These are phyloP conservation scores for Spatulosminthurus flaviceps DNA, from an alignment of 2,888 invertebrate species.

Conservation along the genomic window DNA sequence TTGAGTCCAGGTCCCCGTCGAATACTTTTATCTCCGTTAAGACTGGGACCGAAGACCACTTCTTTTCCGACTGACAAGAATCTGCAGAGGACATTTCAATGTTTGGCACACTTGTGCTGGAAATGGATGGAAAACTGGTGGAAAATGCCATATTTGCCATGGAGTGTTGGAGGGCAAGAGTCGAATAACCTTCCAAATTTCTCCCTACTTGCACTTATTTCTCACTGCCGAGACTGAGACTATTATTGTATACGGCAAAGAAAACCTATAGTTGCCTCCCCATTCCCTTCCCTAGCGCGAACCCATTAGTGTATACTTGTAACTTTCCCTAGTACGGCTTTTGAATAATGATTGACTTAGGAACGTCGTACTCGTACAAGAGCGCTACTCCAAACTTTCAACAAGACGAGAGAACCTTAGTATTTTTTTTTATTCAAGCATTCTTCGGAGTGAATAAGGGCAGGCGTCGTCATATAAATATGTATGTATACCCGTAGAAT, in stretches of 20 bases:
- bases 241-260: conserved; percentile 24
- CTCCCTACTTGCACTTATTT: conserved; percentile 4
- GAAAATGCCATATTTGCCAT: conserved; percentile 32
- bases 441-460: neutral
- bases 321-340: neutral
- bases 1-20: neutral
- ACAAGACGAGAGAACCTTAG: neutral
- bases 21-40: neutral
- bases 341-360: neutral
- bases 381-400: neutral
- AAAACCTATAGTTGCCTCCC: neutral
- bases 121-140: conserved; percentile 39
- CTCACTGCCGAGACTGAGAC: too few species aligned
- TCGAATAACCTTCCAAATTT: neutral
- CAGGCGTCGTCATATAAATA: neutral
- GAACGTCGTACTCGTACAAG: neutral
- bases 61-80: conserved; percentile 19
- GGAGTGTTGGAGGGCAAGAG: neutral
- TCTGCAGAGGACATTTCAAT: conserved; percentile 25
- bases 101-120: conserved; percentile 22
- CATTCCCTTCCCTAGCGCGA: neutral
- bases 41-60: conserved; percentile 40
- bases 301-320: neutral
- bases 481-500: neutral
- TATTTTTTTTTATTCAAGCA: neutral